A percentile compares a stretch with the other conserved stretches of the same genome.
phyloP scores from a whole-genome alignment of 2,797 vertebrate genomes.

The Babyrousa celebensis region DNA sequence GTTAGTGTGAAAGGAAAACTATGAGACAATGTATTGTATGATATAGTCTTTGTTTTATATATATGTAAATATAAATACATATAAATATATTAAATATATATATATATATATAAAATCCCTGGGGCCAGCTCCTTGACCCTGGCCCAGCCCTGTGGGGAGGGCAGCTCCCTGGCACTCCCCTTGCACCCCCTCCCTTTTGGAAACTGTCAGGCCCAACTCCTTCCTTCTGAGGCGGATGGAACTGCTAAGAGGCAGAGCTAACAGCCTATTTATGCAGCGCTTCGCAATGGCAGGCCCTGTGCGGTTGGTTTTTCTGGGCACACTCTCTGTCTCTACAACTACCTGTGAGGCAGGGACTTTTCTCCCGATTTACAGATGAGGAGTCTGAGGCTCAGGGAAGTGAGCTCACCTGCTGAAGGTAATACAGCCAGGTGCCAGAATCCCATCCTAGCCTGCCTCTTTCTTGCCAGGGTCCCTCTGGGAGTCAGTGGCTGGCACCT shows the following conservation, averaged over 20 bases:
- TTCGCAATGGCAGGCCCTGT: fast-evolving
- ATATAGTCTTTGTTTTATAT: no score
- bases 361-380: not conserved
- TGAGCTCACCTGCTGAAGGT: not conserved
- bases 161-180: not conserved
- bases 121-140: no score
- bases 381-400: not conserved
- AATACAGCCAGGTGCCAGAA: not conserved
- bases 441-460: not conserved
- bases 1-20: no score
- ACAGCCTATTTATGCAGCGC: not conserved
- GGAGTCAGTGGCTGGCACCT: not conserved
- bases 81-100: no score
- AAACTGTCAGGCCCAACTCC: not conserved
- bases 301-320: not conserved
- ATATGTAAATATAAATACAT: no score
- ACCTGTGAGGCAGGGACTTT: not conserved
- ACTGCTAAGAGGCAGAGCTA: not conserved
- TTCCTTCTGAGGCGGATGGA: not conserved
- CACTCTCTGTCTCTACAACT: not conserved
- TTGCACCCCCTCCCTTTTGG: not conserved
- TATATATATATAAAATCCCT: no score
- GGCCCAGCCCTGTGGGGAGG: not conserved
- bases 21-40: no score
- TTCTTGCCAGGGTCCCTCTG: not conserved